Evolutionary conservation across 1,140 invertebrate genomes (phyloP).

Genomic region (Pomacea maculata): DNA sequence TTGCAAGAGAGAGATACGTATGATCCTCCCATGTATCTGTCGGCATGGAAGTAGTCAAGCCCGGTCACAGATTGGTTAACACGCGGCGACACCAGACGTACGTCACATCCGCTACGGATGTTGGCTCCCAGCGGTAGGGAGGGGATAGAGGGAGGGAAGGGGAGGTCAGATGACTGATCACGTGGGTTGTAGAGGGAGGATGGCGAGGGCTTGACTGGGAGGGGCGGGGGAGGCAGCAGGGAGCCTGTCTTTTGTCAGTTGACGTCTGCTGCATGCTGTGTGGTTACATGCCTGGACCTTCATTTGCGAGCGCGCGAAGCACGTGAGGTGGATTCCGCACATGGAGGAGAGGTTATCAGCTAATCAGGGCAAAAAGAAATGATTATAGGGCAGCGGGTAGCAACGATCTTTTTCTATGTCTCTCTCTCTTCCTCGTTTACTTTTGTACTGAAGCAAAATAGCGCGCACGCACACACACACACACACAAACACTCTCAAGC

Average conservation of each 20-base stretch:
- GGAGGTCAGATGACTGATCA: no score
- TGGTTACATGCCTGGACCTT: constrained; percentile 3
- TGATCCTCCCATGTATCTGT: no score
- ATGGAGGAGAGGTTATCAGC: constrained; percentile 8
- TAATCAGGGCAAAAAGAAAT: not conserved
- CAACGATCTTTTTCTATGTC: not conserved
- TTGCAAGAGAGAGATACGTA: no score
- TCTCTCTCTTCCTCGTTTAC: not conserved
- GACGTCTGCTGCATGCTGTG: not conserved
- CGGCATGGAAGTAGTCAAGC: no score
- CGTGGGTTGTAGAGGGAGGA: not conserved
- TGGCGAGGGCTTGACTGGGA: no score
- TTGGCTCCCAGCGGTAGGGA: no score
- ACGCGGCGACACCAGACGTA: no score
- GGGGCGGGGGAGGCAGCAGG: not conserved
- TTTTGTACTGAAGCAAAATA: not conserved
- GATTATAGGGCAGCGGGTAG: not conserved
- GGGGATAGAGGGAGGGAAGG: no score
- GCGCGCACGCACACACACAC: not conserved
- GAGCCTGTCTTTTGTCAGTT: constrained; percentile 8
- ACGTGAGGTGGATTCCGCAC: not conserved
- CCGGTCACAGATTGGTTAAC: no score
- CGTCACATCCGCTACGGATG: no score
- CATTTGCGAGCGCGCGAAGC: constrained; percentile 1
- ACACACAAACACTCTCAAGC: not conserved